Evolutionary conservation across 2,888 invertebrate species (phyloP).

Genomic region (Prenolepis imparis): DNA sequence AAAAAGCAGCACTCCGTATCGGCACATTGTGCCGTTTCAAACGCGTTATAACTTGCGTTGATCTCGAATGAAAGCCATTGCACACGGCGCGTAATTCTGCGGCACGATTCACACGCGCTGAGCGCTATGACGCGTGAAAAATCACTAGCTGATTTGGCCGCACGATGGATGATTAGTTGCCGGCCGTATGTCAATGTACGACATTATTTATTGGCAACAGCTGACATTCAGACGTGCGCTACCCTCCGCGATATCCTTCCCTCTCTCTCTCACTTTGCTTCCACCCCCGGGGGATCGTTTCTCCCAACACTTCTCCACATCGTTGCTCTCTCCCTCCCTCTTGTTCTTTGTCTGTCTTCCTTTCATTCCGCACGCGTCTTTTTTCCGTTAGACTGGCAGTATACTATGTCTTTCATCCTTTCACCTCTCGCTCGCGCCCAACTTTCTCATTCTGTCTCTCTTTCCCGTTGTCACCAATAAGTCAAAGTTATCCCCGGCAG

Average conservation of each 20-base stretch:
- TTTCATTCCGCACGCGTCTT: constrained; percentile 49
- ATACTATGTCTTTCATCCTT: constrained; percentile 43
- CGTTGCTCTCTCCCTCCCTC: constrained; percentile 45
- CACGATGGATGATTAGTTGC: constrained; percentile 80
- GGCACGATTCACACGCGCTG: constrained; percentile 59
- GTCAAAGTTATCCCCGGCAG: constrained; percentile 86
- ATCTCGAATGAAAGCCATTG: constrained; percentile 43
- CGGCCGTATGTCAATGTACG: constrained; percentile 82
- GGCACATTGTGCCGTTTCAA: constrained; percentile 39
- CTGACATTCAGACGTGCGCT: constrained; percentile 81
- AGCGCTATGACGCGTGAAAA: constrained; percentile 77
- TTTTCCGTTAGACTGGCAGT: constrained; percentile 28
- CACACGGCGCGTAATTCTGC: constrained; percentile 57
- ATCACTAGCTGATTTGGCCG: constrained; percentile 82
- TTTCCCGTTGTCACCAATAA: constrained; percentile 84
- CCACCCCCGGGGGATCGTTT: constrained; percentile 64
- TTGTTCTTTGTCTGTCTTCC: constrained; percentile 17
- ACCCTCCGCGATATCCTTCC: constrained; percentile 65
- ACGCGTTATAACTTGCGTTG: not conserved
- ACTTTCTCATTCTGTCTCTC: constrained; percentile 58
- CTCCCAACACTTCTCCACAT: constrained; percentile 63
- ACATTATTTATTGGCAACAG: constrained; percentile 84
- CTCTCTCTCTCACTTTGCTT: constrained; percentile 64
- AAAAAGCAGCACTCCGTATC: not conserved
- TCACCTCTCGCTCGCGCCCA: constrained; percentile 59